These are phyloP conservation scores for Amia ocellicauda DNA, from an alignment of 2,113 vertebrate species.

Conservation along the genomic window DNA sequence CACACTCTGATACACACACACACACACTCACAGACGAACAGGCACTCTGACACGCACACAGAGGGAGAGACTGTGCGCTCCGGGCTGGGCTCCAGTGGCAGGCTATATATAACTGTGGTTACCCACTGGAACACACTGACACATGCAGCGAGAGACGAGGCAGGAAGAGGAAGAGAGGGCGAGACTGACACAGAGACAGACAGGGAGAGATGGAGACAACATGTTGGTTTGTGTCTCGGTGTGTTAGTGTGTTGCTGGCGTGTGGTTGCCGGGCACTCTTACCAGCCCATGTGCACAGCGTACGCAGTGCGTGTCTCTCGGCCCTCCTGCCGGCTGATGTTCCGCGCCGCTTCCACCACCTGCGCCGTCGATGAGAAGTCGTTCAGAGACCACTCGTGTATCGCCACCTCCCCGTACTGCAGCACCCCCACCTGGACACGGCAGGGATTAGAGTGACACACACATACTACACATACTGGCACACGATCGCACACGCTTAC, in stretches of 20 bases:
- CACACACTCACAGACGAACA: too few relatives aligned
- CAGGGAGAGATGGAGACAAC: accelerated
- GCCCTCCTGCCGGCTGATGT: conserved; percentile 89
- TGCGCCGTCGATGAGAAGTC: conserved; percentile 76
- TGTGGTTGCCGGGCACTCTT: too few relatives aligned
- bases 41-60: too few relatives aligned
- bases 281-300: conserved; percentile 85
- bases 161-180: not conserved
- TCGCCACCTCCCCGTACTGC: conserved; percentile 83
- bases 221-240: too few relatives aligned
- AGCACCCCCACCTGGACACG: conserved; percentile 79
- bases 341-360: conserved; percentile 84
- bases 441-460: not conserved
- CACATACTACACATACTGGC: conserved; percentile 14
- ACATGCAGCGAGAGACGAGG: conserved; percentile 11
- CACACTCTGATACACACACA: too few relatives aligned
- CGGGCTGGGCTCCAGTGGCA: conserved; percentile 29
- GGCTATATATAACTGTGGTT: conserved; percentile 45
- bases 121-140: conserved; percentile 38
- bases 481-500: not conserved
- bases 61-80: too few relatives aligned
- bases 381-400: conserved; percentile 86
- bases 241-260: too few relatives aligned
- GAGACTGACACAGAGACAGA: not conserved
- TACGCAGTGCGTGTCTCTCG: conserved; percentile 85